phyloP scores from a whole-genome alignment of 1,140 invertebrate genomes.

The Streblospio benedicti region DNA sequence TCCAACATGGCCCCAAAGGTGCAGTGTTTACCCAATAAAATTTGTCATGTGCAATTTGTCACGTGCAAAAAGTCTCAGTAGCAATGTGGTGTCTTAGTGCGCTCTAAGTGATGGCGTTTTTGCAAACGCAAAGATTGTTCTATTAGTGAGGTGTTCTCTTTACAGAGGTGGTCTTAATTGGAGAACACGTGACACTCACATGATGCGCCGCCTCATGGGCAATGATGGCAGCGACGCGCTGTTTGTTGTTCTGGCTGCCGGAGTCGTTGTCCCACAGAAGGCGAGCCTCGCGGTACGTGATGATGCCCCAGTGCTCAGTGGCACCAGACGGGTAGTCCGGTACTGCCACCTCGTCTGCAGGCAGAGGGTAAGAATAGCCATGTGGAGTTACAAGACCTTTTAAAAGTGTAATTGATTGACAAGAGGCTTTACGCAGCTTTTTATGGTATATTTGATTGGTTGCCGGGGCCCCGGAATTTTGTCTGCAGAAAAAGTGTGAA shows the following conservation, averaged over 20 bases:
- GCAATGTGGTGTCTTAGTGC: too few species aligned
- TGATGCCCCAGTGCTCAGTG: conserved; percentile 48
- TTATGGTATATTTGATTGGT: too few species aligned
- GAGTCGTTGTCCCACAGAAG: conserved; percentile 65
- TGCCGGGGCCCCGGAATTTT: too few species aligned
- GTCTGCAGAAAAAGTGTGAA: too few species aligned
- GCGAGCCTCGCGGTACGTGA: conserved; percentile 45
- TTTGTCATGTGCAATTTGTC: neutral
- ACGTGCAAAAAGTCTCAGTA: neutral
- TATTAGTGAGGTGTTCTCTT: neutral
- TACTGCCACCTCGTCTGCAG: conserved; percentile 42
- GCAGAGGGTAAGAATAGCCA: too few species aligned
- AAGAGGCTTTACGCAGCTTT: too few species aligned
- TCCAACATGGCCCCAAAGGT: too few species aligned
- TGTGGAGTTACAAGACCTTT: too few species aligned
- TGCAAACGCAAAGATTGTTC: conserved; percentile 2
- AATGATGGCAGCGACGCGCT: conserved; percentile 78
- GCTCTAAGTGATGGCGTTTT: neutral
- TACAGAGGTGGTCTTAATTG: neutral
- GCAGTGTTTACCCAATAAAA: neutral
- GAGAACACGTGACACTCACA: conserved; percentile 24
- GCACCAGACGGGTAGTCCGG: conserved; percentile 45
- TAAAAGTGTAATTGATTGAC: too few species aligned
- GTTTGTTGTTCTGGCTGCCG: conserved; percentile 64
- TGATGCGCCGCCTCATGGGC: conserved; percentile 76